These are phyloP conservation scores for Sebastes diaconus DNA, from an alignment of 2,797 vertebrate species.

Conservation along the genomic window DNA sequence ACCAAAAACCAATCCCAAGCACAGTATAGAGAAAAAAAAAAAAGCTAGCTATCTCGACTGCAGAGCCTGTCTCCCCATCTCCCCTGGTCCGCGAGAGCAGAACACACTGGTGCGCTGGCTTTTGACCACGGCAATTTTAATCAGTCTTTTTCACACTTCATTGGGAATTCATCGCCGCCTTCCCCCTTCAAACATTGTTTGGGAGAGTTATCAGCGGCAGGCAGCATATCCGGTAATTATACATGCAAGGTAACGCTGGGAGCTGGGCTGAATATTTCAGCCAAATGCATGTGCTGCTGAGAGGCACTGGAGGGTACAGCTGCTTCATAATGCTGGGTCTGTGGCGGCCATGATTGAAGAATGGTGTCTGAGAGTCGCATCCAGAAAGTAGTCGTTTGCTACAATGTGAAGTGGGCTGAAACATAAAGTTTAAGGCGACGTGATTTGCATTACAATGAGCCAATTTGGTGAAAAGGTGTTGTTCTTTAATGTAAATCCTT, in stretches of 20 bases:
- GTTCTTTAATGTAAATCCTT: constrained; percentile 38
- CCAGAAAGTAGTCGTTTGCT: constrained; percentile 26
- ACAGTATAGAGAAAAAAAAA: constrained; percentile 24
- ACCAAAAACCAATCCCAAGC: constrained; percentile 55
- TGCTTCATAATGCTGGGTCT: constrained; percentile 62
- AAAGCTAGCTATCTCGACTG: constrained; percentile 64
- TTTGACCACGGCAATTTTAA: constrained; percentile 85
- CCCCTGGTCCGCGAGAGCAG: constrained; percentile 75
- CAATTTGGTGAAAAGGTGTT: constrained; percentile 18
- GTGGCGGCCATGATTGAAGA: constrained; percentile 59
- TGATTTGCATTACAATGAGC: constrained; percentile 49
- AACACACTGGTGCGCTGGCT: constrained; percentile 80
- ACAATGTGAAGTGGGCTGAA: constrained; percentile 19
- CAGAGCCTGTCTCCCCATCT: constrained; percentile 74
- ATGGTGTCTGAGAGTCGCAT: constrained; percentile 44
- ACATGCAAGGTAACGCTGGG: constrained; percentile 84
- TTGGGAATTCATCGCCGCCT: constrained; percentile 85
- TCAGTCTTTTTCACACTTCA: constrained; percentile 88
- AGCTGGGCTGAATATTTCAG: constrained; percentile 79
- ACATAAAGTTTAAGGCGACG: constrained; percentile 30
- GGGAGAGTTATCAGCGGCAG: constrained; percentile 84
- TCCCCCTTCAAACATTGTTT: constrained; percentile 86
- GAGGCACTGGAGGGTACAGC: constrained; percentile 72
- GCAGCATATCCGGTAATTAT: constrained; percentile 86
- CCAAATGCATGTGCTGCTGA: constrained; percentile 75